Percentiles rank a stretch among this genome's conserved stretches.
phyloP scores from a whole-genome alignment of 2,797 vertebrate genomes.

The Myotis planiceps region DNA sequence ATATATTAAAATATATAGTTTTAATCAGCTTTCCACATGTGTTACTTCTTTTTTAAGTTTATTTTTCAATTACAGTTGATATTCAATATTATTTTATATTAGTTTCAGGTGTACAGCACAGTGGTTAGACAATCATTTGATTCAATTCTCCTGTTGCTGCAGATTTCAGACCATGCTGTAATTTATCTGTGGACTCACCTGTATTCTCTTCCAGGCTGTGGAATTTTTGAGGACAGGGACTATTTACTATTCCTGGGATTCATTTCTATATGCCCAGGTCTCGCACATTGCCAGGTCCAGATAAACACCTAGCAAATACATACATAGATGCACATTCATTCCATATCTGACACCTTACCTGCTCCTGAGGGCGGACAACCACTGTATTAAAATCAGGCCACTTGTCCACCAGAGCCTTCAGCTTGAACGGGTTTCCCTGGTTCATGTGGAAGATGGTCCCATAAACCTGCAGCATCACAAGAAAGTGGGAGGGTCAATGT shows the following conservation, averaged over 20 bases:
- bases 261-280: background rate
- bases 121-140: background rate
- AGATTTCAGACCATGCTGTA: background rate
- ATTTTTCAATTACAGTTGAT: background rate
- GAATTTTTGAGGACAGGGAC: background rate
- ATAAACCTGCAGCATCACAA: conserved; percentile 46
- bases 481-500: background rate
- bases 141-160: background rate
- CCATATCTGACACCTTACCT: conserved; percentile 27
- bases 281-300: background rate
- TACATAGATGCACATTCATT: background rate
- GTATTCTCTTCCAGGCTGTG: background rate
- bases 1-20: background rate
- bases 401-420: conserved; percentile 60
- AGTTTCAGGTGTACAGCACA: background rate
- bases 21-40: background rate
- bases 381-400: conserved; percentile 75
- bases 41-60: background rate
- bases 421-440: conserved; percentile 60
- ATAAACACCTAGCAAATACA: background rate
- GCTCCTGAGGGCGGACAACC: conserved; percentile 48
- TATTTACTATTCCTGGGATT: background rate
- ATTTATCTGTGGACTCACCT: background rate
- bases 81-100: background rate
- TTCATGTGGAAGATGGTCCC: conserved; percentile 66